Evolutionary conservation across 2,113 vertebrate species (phyloP).

Genomic region (Natator depressus): DNA sequence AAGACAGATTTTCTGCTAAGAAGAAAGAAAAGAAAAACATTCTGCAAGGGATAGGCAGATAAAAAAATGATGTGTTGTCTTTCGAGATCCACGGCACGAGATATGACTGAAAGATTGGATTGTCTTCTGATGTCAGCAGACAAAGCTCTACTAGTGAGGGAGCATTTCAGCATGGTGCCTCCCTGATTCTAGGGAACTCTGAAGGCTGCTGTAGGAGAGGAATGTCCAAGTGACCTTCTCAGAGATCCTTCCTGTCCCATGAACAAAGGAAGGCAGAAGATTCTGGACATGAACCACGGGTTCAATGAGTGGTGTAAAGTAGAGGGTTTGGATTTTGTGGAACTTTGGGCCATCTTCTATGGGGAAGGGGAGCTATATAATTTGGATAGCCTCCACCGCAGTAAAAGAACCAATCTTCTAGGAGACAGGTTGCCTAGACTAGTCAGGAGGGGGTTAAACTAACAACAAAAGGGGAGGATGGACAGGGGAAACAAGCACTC

Average conservation of each 20-base stretch:
- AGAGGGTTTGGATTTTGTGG: neutral
- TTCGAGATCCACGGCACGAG: neutral
- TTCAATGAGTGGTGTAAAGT: neutral
- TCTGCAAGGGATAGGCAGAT: accelerated
- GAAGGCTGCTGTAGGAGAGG: neutral
- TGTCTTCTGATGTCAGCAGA: neutral
- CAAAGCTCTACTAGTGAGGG: accelerated
- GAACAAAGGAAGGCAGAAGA: neutral
- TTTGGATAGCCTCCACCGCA: neutral
- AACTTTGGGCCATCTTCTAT: neutral
- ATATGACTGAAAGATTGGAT: neutral
- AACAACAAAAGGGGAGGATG: neutral
- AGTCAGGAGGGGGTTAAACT: neutral
- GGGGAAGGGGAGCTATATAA: neutral
- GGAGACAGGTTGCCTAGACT: neutral
- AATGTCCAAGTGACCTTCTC: neutral
- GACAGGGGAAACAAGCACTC: neutral
- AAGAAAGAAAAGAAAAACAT: neutral
- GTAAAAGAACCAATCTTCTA: neutral
- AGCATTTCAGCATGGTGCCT: neutral
- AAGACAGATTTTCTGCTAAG: accelerated
- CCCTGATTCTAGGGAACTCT: neutral
- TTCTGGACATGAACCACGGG: neutral
- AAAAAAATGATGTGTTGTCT: neutral
- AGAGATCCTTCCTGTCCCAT: neutral